These are phyloP conservation scores for Lophochroa leadbeateri DNA, from an alignment of 2,113 vertebrate genomes.

Conservation along the genomic window DNA sequence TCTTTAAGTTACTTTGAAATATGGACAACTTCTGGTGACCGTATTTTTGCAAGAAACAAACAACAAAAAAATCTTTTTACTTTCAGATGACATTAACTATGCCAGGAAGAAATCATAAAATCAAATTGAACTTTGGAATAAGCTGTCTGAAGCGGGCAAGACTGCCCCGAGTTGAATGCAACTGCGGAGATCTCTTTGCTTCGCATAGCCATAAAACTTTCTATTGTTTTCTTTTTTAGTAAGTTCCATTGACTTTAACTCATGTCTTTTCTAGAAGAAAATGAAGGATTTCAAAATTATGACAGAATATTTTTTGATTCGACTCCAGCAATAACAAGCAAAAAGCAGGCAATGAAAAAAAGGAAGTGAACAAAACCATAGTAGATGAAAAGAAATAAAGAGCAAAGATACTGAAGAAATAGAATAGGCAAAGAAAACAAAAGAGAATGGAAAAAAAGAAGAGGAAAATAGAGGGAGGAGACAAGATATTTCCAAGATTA, in stretches of 20 bases:
- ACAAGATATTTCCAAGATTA: neutral
- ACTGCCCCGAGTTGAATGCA: neutral
- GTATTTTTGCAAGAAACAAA: neutral
- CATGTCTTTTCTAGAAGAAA: neutral
- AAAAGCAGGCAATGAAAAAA: neutral
- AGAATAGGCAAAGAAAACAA: neutral
- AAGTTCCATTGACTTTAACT: neutral
- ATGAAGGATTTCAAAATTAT: neutral
- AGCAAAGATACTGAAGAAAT: neutral
- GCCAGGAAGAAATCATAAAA: neutral
- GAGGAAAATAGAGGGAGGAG: neutral
- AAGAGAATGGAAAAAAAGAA: neutral
- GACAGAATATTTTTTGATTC: neutral
- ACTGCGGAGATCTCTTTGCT: neutral
- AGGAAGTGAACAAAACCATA: neutral
- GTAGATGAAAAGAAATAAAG: neutral
- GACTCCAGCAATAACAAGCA: neutral
- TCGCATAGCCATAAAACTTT: neutral
- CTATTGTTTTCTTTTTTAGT: neutral
- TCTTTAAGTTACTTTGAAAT: slow-evolving; percentile 29
- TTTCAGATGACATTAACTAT: neutral
- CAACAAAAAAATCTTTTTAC: neutral
- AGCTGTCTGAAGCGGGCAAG: neutral
- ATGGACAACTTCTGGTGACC: neutral
- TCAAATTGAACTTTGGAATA: slow-evolving; percentile 25